Base-by-base conservation (phyloP, 2,888 invertebrate genomes). In the Micropterix aruncella region DNA sequence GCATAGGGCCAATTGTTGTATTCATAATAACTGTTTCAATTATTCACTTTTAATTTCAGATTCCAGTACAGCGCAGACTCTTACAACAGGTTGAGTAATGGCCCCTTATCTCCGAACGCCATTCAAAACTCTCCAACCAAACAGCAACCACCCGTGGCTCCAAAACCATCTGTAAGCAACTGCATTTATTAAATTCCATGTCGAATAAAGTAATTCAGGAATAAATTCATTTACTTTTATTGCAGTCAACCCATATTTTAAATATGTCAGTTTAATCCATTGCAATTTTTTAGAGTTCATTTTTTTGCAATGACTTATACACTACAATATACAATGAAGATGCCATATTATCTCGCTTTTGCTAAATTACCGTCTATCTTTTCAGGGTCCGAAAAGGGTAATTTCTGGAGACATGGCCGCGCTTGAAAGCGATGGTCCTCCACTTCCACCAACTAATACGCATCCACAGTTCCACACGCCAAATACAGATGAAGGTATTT, bases 391-490 rank as follows among this genome's bases (percentile, higher is more conserved):
- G 48, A 56, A 50, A 52, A 52, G 45, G 50, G 53, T 44, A 46
- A 42, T 47, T 18, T 47, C 51, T 7, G 45, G 48, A 18, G 47
- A 50, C 18, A 42, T 49, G 19, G 37, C 45, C 5, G 44, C 48
- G n/a, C 46, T 44, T 19, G 49, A 48, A 16, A 38, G 40, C 3
- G 50, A 70, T 15, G 72, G 73, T 2, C 83, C 84, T 1, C 83
- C 83, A 1, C 68, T 80, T 14, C 80, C 83, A 0, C 83, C 82
- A 3, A 77, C 80, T 1, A 73, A 76, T 16, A 80, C 85, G 7
- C 79, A 86, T 65, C 85, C 85, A 1, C 63, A 84, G 9, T 49
- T 41, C 19, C 50, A 49, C 27, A 38, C 38, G 9, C 27, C 27
- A 27, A 27, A 27, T 27, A 27, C 27, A 27, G 27, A 27, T 27